Evolutionary conservation across 1,140 invertebrate species (phyloP).

Genomic region (Glossosoma conforme): DNA sequence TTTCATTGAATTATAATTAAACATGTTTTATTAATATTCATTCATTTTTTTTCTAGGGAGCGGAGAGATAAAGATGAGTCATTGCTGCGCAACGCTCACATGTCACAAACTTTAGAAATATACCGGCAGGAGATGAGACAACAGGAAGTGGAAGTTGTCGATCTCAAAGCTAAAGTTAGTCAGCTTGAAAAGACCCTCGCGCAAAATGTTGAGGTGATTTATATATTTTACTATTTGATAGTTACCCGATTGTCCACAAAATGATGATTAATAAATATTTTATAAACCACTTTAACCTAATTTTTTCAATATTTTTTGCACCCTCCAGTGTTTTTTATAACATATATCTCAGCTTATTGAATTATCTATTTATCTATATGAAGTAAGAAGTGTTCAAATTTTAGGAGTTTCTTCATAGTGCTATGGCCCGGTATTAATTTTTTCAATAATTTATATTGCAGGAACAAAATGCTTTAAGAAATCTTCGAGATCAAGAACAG

Average conservation of each 20-base stretch:
- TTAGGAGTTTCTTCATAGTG: no score
- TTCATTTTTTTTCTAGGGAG: conserved; percentile 47
- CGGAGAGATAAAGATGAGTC: conserved; percentile 71
- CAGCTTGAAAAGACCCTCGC: conserved; percentile 47
- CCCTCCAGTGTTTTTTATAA: no score
- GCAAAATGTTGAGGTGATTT: conserved; percentile 44
- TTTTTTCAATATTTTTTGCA: no score
- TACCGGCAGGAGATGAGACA: conserved; percentile 64
- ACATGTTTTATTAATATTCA: conserved; percentile 1
- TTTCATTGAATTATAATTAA: not conserved
- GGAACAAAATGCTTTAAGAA: conserved; percentile 18
- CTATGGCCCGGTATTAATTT: no score
- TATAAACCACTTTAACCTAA: no score
- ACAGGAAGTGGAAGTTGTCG: conserved; percentile 55
- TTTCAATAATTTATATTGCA: conserved; percentile 12
- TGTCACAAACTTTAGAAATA: conserved; percentile 75
- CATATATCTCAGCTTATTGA: no score
- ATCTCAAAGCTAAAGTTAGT: conserved; percentile 47
- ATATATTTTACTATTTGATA: no score
- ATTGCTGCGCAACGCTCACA: conserved; percentile 73
- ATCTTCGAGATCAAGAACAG: conserved; percentile 18
- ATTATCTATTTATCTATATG: no score
- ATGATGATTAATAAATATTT: no score
- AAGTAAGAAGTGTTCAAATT: no score
- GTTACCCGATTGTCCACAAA: no score